Conservation (phyloP, 2,113 vertebrate species). For the Psittacus erithacus region DNA sequence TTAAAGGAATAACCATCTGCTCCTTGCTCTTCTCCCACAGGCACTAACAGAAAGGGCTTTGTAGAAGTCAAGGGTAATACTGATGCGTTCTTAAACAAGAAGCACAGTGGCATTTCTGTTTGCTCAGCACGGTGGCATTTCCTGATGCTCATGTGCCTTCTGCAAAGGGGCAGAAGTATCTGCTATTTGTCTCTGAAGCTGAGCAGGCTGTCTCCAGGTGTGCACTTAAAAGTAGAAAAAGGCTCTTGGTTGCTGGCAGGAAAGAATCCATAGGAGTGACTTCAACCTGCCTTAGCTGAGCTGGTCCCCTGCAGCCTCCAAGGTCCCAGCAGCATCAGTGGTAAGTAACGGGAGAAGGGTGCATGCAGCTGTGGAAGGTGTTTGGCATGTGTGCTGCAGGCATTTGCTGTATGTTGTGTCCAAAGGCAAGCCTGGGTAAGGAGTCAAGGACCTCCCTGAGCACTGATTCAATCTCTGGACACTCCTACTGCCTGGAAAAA, state of each 20-base stretch:
- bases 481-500: background rate
- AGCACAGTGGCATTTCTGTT: background rate
- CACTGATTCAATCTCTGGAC: background rate
- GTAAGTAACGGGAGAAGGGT: background rate
- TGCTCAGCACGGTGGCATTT: background rate
- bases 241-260: background rate
- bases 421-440: background rate
- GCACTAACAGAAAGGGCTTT: background rate
- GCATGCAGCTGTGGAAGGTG: background rate
- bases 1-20: conserved; percentile 34
- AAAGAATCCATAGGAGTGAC: background rate
- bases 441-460: background rate
- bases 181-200: background rate
- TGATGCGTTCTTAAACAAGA: background rate
- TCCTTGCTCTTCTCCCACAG: background rate
- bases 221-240: background rate
- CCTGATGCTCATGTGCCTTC: background rate
- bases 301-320: background rate
- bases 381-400: background rate
- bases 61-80: background rate
- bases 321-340: background rate
- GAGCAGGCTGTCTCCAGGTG: background rate
- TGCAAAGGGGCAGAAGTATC: background rate
- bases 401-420: fast-evolving
- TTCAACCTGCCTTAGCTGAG: background rate